Evolutionary conservation across 1,140 invertebrate species (phyloP).

Genomic region (Eubasilissa regina): DNA sequence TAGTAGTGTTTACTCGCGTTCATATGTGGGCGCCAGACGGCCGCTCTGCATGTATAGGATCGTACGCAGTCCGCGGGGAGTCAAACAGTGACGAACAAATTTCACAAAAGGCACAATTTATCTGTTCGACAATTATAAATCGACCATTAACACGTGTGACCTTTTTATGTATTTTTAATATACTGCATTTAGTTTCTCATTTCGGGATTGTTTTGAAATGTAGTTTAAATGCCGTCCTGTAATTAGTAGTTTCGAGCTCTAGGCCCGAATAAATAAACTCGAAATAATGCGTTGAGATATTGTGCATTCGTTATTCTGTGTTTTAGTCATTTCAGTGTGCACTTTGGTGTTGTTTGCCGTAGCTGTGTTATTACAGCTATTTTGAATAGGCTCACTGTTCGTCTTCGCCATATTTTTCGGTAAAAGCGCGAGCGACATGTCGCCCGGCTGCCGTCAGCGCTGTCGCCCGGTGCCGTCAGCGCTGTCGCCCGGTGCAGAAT

Average conservation of each 20-base stretch:
- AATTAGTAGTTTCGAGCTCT: constrained; percentile 1
- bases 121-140: too few species aligned
- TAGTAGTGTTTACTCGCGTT: neutral
- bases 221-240: constrained; percentile 6
- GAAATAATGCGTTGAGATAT: neutral
- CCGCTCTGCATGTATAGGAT: neutral
- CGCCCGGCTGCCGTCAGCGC: constrained; percentile 23
- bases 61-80: neutral
- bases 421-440: constrained; percentile 27
- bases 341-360: neutral
- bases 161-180: too few species aligned
- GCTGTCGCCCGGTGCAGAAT: constrained; percentile 13
- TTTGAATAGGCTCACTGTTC: constrained; percentile 22
- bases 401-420: constrained; percentile 30
- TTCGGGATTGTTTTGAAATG: neutral
- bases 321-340: neutral
- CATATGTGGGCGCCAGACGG: constrained; percentile 35
- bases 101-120: too few species aligned
- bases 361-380: constrained; percentile 29
- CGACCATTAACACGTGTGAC: too few species aligned
- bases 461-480: neutral
- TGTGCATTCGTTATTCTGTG: neutral
- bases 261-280: constrained; percentile 4
- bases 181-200: neutral
- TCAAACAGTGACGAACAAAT: too few species aligned